Evolutionary conservation across 2,797 vertebrate genomes (phyloP).

Genomic region (Thamnophis elegans): DNA sequence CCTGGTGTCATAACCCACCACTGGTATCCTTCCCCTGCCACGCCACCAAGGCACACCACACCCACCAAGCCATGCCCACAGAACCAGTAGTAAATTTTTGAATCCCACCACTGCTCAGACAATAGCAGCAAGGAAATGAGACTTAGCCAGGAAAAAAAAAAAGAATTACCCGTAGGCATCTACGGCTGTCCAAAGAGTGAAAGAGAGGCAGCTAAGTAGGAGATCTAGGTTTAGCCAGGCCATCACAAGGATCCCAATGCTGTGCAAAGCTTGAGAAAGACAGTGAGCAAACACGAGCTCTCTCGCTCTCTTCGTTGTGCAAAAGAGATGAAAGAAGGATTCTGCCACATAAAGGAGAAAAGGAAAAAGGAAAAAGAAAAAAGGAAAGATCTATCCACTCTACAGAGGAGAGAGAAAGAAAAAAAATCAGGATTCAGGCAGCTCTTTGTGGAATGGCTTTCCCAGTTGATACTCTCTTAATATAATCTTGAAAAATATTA

Average conservation of each 20-base stretch:
- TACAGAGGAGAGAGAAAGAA: not conserved
- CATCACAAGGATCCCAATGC: not conserved
- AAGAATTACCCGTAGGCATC: not conserved
- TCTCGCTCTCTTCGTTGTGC: not conserved
- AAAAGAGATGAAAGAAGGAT: not conserved
- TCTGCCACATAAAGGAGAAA: not conserved
- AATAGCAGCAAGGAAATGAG: not conserved
- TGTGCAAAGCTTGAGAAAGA: not conserved
- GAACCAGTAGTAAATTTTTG: no score
- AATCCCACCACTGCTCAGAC: not conserved
- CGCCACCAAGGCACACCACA: no score
- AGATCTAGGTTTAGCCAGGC: not conserved
- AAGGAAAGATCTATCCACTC: not conserved
- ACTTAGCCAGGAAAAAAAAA: not conserved
- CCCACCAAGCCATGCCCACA: no score
- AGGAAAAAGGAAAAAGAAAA: not conserved
- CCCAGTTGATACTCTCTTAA: not conserved
- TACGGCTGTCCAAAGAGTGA: not conserved
- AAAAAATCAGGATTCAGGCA: not conserved
- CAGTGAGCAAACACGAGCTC: not conserved
- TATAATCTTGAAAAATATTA: not conserved
- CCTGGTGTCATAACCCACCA: no score
- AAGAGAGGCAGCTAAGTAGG: not conserved
- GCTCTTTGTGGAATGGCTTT: not conserved
- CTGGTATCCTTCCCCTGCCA: no score